Base-by-base conservation (phyloP, 2,113 vertebrate genomes). In the Rana temporaria region DNA sequence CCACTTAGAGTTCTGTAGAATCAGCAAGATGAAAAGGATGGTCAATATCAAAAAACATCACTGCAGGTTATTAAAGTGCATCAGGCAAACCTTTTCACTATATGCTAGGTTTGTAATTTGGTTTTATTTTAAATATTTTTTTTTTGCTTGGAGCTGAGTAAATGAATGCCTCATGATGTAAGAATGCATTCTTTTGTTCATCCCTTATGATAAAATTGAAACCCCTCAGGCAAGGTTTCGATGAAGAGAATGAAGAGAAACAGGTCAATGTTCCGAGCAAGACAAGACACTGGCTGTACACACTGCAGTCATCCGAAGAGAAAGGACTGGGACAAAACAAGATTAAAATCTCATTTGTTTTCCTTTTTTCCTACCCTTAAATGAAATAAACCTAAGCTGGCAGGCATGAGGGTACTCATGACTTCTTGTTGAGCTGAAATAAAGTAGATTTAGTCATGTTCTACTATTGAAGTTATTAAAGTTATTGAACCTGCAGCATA, bases 1-100 rank as follows among this genome's bases (percentile, higher is more conserved):
- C 87, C 88, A 89, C 88, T 85, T 88, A 86, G 90, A 91, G 85
- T 90, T 84, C 87, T 87, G 88, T 89, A 86, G 85, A 86, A 91
- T 85, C 87, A 83, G 86, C 63, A 87, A 85, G 87, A 87, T 64
- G 42, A 75, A 77, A 89, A 86, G 86, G 85, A 87, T 62, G 79
- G 56, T 84, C 76, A 88, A 84, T 85, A 85, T 65, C 26, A 85
- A 85, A 87, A 38, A 38, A 80, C n/a, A 79, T 85, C 88, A 87
- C 84, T 85, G 66, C 77, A 84, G 85, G 79, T 85, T 80, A 88
- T 79, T 84, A 86, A 86, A 84, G 65, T 55, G 70, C 32, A 90
- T 87, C 86, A 87, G 85, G 79, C 24, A 86, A 42, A 81, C 77
- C 82, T 88, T 87, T 81, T 84, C 67, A 63, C 34, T 34, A 22